phyloP scores from a whole-genome alignment of 1,140 invertebrate genomes.

The Camponotus floridanus region DNA sequence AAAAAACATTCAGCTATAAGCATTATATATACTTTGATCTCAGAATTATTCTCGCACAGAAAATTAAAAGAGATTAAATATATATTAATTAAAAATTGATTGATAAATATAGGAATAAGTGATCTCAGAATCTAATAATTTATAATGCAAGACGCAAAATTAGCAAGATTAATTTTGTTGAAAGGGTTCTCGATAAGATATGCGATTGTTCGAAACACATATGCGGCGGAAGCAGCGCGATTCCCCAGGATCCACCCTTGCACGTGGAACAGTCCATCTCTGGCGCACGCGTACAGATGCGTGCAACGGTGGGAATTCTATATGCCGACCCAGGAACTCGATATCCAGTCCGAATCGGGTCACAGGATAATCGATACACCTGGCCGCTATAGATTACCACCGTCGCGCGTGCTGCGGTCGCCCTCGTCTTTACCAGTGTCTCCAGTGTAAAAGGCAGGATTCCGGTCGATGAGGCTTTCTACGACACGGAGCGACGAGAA shows the following conservation, averaged over 20 bases:
- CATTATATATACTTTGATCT: neutral
- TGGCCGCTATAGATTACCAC: conserved; percentile 45
- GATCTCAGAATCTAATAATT: neutral
- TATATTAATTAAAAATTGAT: too few species aligned
- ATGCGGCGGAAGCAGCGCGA: neutral
- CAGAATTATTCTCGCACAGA: neutral
- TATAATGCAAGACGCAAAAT: neutral
- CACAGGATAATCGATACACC: conserved; percentile 65
- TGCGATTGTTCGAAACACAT: neutral
- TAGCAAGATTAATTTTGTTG: neutral
- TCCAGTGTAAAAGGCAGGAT: neutral
- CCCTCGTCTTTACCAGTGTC: neutral
- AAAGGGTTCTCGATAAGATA: neutral
- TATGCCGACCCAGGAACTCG: conserved; percentile 43
- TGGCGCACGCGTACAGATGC: conserved; percentile 46
- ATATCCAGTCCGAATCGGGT: conserved; percentile 62
- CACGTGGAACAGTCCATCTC: conserved; percentile 56
- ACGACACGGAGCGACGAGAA: neutral
- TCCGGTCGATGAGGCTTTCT: conserved; percentile 3
- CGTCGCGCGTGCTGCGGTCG: neutral
- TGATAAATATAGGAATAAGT: neutral
- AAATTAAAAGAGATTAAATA: too few species aligned
- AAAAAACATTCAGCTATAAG: neutral
- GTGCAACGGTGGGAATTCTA: conserved; percentile 51
- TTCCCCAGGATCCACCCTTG: conserved; percentile 30